Evolutionary conservation across 2,797 vertebrate species (phyloP).

Genomic region (Galago senegalensis): DNA sequence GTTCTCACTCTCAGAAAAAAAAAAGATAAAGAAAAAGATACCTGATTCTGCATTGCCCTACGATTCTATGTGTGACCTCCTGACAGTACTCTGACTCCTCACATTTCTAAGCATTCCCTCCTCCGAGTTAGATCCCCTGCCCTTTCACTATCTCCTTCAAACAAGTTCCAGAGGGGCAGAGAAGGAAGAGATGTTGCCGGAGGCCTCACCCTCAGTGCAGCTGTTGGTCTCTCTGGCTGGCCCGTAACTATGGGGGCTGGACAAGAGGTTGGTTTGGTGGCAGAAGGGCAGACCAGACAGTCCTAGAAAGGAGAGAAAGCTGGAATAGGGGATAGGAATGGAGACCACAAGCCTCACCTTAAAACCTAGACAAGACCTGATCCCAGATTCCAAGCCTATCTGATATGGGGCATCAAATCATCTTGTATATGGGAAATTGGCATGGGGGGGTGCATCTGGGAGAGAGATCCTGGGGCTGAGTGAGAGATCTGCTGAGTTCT

Average conservation of each 20-base stretch:
- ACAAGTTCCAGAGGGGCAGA: slow-evolving; percentile 34
- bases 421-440: background rate
- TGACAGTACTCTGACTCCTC: background rate
- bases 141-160: slow-evolving; percentile 27
- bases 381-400: background rate
- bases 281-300: slow-evolving; percentile 92
- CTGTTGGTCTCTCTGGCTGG: slow-evolving; percentile 85
- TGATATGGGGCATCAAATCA: background rate
- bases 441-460: background rate
- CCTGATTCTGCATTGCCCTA: background rate
- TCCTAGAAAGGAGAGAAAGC: slow-evolving; percentile 87
- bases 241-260: slow-evolving; percentile 92
- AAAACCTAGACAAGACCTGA: background rate
- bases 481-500: background rate
- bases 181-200: background rate
- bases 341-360: background rate
- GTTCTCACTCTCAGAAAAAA: background rate
- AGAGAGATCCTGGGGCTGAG: background rate
- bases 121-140: background rate
- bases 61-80: background rate
- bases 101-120: slow-evolving; percentile 16
- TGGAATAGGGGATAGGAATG: background rate
- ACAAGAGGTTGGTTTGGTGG: slow-evolving; percentile 93
- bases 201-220: slow-evolving; percentile 92
- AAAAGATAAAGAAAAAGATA: slow-evolving; percentile 10